Evolutionary conservation across 2,113 vertebrate genomes (phyloP).

Genomic region (Tinamus guttatus): DNA sequence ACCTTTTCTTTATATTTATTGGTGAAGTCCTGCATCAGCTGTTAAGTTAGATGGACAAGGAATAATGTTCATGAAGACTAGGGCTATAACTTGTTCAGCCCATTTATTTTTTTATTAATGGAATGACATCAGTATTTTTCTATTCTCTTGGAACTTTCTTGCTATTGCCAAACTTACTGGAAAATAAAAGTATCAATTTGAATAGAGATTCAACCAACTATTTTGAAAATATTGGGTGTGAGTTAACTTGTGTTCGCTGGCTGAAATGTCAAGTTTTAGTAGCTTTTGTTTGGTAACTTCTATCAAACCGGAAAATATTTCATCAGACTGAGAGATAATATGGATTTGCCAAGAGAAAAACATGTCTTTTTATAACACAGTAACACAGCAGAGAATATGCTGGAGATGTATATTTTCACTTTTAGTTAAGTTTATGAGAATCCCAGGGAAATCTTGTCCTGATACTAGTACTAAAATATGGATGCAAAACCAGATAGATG

Average conservation of each 20-base stretch:
- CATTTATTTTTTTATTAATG: slow-evolving; percentile 28
- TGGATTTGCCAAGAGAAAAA: slow-evolving; percentile 11
- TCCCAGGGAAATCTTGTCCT: neutral
- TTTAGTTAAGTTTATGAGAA: neutral
- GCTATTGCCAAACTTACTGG: slow-evolving; percentile 32
- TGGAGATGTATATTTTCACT: neutral
- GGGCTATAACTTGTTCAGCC: neutral
- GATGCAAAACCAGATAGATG: neutral
- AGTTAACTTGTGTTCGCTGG: slow-evolving; percentile 32
- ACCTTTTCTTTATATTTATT: neutral
- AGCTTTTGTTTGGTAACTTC: slow-evolving; percentile 37
- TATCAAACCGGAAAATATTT: slow-evolving; percentile 56
- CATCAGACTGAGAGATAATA: neutral
- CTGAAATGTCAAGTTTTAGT: slow-evolving; percentile 60
- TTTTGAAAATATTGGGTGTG: slow-evolving; percentile 17
- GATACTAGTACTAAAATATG: neutral
- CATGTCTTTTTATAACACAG: neutral
- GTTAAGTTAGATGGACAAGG: neutral
- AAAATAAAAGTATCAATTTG: slow-evolving; percentile 25
- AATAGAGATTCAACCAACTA: neutral
- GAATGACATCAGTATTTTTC: neutral
- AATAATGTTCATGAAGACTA: neutral
- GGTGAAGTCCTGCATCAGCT: neutral
- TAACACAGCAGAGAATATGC: neutral
- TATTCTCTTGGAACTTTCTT: neutral